Evolutionary conservation across 2,888 invertebrate genomes (phyloP), one percentile per base, ranked within the genome.

Genomic region (Sesia apiformis): DNA sequence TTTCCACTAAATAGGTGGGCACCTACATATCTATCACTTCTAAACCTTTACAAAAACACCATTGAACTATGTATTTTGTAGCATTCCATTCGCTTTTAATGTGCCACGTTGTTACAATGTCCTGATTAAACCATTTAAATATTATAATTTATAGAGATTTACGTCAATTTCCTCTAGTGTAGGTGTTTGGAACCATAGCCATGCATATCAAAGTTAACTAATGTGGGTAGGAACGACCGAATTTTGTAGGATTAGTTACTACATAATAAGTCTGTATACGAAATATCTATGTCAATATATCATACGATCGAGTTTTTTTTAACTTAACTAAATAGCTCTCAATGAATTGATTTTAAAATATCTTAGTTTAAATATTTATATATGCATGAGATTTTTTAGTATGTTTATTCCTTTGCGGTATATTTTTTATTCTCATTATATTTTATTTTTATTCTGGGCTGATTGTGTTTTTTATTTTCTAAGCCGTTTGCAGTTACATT

Each of bases 141-240:
- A 23, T 23, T 23, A 23, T 4, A 46, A 46, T 8, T 46, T 46
- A 46, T 4, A 46, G 3, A 46, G 46, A 46, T 23, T 4, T 3
- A 46, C 4, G 8, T 46, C 8, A 46, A 46, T 46, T 46, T 46
- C 23, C 8, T 46, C n/a, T 46, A 8, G 23, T 23, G 5, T 49
- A 52, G 59, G 64, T 59, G 52, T 56, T 57, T 63, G 52, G 66
- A 63, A 68, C 64, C 67, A 65, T 69, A 62, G 55, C 61, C 61
- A 63, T 68, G 72, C 75, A 75, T 75, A 75, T 75, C 75, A 75
- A 39, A 65, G 52, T 61, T 62, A 66, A 70, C 73, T 70, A 67
- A 53, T 58, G 53, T 39, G 38, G 51, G n/a, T 39, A 39, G n/a
- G 7, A 51, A 51, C 7, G 53, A 49, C 49, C 50, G 6, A 39